Evolutionary conservation across 2,113 vertebrate species (phyloP).

Genomic region (Saguinus midas): DNA sequence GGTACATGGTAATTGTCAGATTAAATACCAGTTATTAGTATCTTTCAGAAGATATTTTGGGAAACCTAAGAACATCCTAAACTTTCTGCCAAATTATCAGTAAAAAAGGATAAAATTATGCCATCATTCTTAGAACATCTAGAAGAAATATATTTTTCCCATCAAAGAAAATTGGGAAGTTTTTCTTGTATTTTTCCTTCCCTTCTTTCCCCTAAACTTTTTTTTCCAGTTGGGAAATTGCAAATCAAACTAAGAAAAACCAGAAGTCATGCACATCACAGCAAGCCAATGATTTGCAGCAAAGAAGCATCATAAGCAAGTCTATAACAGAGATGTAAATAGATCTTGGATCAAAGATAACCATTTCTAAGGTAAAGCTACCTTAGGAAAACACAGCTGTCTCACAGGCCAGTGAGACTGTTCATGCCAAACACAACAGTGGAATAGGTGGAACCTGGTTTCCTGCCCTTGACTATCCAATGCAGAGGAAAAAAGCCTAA

Average conservation of each 20-base stretch:
- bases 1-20: background rate
- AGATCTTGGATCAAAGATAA: background rate
- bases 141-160: background rate
- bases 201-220: background rate
- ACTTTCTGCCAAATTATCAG: background rate
- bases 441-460: background rate
- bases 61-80: background rate
- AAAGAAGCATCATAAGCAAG: background rate
- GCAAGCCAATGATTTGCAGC: background rate
- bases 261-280: background rate
- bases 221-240: background rate
- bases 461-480: background rate
- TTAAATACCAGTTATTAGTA: background rate
- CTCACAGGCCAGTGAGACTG: background rate
- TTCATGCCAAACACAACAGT: background rate
- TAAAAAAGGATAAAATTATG: background rate
- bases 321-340: background rate
- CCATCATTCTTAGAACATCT: background rate
- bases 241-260: constrained; percentile 47
- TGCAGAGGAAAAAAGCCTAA: background rate
- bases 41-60: background rate
- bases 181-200: background rate
- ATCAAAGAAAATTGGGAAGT: background rate
- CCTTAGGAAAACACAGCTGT: background rate
- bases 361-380: background rate